Evolutionary conservation across 2,888 invertebrate genomes (phyloP).

Genomic region (Metalampra italica): DNA sequence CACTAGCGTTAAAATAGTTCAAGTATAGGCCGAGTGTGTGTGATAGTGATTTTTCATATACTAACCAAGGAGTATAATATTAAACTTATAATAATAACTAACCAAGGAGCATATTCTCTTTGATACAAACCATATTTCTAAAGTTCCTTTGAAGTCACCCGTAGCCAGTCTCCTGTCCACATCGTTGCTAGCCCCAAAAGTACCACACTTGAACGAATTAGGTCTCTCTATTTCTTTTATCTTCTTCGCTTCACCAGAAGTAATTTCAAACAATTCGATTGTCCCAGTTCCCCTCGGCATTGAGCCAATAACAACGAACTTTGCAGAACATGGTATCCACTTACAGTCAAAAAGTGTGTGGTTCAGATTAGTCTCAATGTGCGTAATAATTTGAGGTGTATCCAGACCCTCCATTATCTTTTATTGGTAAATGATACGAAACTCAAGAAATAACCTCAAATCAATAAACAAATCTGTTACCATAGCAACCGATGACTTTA

Average conservation of each 20-base stretch:
- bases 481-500: slow-evolving; percentile 34
- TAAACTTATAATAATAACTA: too few relatives aligned
- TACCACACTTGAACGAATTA: slow-evolving; percentile 94
- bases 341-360: slow-evolving; percentile 95
- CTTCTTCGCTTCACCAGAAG: slow-evolving; percentile 83
- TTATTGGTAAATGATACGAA: neutral
- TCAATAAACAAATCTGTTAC: slow-evolving; percentile 36
- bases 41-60: too few relatives aligned
- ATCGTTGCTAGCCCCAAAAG: slow-evolving; percentile 92
- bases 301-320: slow-evolving; percentile 92
- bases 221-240: slow-evolving; percentile 87
- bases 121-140: slow-evolving; percentile 84
- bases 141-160: slow-evolving; percentile 92
- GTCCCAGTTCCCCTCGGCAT: slow-evolving; percentile 91
- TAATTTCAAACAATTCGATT: slow-evolving; percentile 88
- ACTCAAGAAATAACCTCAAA: slow-evolving; percentile 25
- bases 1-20: too few relatives aligned
- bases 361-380: slow-evolving; percentile 88
- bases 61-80: too few relatives aligned
- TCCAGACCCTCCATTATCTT: slow-evolving; percentile 58
- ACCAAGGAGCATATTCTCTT: too few relatives aligned
- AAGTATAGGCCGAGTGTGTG: too few relatives aligned
- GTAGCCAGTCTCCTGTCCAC: slow-evolving; percentile 90
- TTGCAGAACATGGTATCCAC: slow-evolving; percentile 97
- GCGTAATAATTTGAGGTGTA: slow-evolving; percentile 94